These are phyloP conservation scores for Brachionus koreanus DNA, from an alignment of 1,140 invertebrate genomes.

Conservation along the genomic window DNA sequence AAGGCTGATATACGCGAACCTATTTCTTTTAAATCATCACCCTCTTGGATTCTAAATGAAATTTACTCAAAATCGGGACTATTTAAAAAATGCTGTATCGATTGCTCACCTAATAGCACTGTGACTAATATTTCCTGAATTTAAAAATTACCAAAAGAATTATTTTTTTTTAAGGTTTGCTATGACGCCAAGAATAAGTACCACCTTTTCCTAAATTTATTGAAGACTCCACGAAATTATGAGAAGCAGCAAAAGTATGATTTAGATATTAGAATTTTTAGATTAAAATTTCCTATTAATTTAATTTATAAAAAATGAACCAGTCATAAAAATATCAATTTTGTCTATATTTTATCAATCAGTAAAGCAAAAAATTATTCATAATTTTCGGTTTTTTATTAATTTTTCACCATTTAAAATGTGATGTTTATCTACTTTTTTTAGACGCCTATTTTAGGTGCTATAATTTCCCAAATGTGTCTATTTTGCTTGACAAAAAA, in stretches of 20 bases:
- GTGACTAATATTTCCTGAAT: neutral
- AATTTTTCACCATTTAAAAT: no score
- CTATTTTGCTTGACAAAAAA: neutral
- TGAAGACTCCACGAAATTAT: neutral
- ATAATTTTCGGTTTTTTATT: no score
- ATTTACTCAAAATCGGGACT: neutral
- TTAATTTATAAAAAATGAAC: no score
- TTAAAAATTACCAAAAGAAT: neutral
- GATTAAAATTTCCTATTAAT: neutral
- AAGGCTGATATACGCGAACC: neutral
- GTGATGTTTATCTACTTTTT: no score
- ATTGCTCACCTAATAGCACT: slow-evolving; percentile 7
- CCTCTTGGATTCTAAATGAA: neutral
- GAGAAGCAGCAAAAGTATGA: neutral
- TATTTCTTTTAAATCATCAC: neutral
- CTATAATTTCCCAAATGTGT: neutral
- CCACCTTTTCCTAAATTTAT: neutral
- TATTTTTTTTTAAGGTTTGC: neutral
- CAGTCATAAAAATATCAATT: no score
- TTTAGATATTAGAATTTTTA: neutral
- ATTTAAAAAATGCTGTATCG: slow-evolving; percentile 34
- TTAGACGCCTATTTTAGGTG: no score
- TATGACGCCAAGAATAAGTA: neutral
- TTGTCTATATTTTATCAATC: no score
- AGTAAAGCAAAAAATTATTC: no score